phyloP scores from a whole-genome alignment of 2,797 vertebrate species.

The Eleutherodactylus coqui region DNA sequence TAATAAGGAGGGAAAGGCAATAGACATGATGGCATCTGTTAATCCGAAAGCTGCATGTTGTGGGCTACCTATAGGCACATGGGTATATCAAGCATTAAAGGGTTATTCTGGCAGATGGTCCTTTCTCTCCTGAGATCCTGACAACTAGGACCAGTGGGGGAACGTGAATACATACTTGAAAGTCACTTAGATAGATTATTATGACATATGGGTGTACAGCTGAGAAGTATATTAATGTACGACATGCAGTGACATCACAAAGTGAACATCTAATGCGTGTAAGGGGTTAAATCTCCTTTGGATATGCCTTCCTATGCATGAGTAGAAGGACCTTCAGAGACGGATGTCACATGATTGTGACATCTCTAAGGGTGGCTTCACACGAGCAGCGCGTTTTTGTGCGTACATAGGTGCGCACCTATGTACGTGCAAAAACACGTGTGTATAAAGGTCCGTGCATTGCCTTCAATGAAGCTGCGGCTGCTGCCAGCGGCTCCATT shows the following conservation, averaged over 20 bases:
- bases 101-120: conserved; percentile 44
- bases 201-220: not conserved
- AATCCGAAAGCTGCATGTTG: not conserved
- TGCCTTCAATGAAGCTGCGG: too few relatives aligned
- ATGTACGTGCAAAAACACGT: too few relatives aligned
- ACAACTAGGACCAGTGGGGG: conserved; percentile 2
- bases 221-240: conserved; percentile 1
- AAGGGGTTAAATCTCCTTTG: too few relatives aligned
- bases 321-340: too few relatives aligned
- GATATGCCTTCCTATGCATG: too few relatives aligned
- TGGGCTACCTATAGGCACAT: conserved; percentile 9
- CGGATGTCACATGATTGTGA: too few relatives aligned
- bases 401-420: too few relatives aligned
- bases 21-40: conserved; percentile 13
- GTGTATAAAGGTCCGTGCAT: too few relatives aligned
- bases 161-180: conserved; percentile 22
- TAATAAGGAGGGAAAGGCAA: not conserved
- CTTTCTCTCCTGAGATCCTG: conserved; percentile 21
- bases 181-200: conserved; percentile 17
- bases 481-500: too few relatives aligned
- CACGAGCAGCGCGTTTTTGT: too few relatives aligned
- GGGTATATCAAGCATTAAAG: conserved; percentile 32
- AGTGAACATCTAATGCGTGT: too few relatives aligned
- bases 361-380: too few relatives aligned
- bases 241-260: not conserved